Base-by-base conservation (phyloP, 1,140 invertebrate species). In the Bradynema listronoti region DNA sequence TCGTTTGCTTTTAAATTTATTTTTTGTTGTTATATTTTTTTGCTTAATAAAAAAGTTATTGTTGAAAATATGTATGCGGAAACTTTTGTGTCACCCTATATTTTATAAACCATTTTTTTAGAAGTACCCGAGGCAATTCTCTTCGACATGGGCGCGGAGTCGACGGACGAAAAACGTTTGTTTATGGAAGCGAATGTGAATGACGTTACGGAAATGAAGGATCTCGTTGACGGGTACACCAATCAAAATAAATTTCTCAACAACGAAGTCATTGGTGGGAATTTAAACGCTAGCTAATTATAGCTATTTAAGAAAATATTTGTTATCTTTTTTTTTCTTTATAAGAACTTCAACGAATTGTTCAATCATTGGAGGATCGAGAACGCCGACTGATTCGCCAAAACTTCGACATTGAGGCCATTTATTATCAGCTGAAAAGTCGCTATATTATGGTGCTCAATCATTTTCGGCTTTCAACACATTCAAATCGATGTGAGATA, bases 401-500 rank as follows among this genome's bases (percentile, higher is more conserved):
- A 41, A 68, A 68, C 45, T 68, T 68, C 36, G 65, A 71, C n/a
- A 67, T 68, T 53, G 66, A 68, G 54, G 66, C 66, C 9, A 39
- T 53, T 29, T 68, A 66, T 46, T 68, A 70, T 49, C 66, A 70
- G 47, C 27, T 68, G 34, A 68, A 68, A 32, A 68, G 66, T 56
- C 59, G 67, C 29, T 68, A 68, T 25, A 53, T 68, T 14, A 69
- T 68, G 67, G 61, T 61, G 24, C 43, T 60, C 27, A 65, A 68
- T 27, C 61, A 68, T 43, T 68, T 66, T 30, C 47, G 56, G 27
- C 61, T 29, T 19, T 42, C 52, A 6, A 16, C 33, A 36, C 36
- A 54, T 16, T 47, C 36, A n/a, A 32, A n/a, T 34, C 25, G 30
- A 22, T 14, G 36, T 58, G 36, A n/a, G 29, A 2, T 24, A 29